These are phyloP conservation scores for Axea sp. DNA, from an alignment of 2,888 invertebrate genomes.

Conservation along the genomic window DNA sequence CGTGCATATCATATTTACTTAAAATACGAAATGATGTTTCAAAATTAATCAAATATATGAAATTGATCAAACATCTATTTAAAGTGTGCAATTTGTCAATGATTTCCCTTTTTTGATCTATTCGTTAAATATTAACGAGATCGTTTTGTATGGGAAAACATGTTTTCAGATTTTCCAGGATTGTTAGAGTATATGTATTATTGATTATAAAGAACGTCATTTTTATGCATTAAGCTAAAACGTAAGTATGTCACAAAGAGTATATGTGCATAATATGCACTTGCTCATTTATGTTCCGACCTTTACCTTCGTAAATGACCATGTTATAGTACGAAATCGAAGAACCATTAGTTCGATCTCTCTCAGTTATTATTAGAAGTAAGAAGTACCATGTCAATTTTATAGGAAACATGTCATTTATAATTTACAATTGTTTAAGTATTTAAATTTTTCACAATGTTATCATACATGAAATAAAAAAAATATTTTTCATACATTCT, in stretches of 20 bases:
- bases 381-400: constrained; percentile 31
- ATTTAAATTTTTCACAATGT: too few relatives aligned
- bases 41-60: too few relatives aligned
- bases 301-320: constrained; percentile 58
- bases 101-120: too few relatives aligned
- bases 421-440: too few relatives aligned
- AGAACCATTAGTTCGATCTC: constrained; percentile 55
- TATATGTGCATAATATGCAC: constrained; percentile 50
- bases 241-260: constrained; percentile 51
- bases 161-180: constrained; percentile 57
- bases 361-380: constrained; percentile 31
- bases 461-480: too few relatives aligned
- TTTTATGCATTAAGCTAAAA: constrained; percentile 45
- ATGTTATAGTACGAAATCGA: constrained; percentile 55
- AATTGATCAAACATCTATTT: too few relatives aligned
- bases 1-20: too few relatives aligned
- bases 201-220: constrained; percentile 60
- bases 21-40: too few relatives aligned
- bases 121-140: background rate
- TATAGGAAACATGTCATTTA: constrained; percentile 24
- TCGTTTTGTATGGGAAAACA: constrained; percentile 26
- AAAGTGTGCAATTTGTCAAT: too few relatives aligned
- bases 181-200: constrained; percentile 51
- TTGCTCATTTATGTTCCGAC: constrained; percentile 55
- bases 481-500: too few relatives aligned